Base-by-base conservation (phyloP, 2,113 vertebrate genomes). In the Aegithalos caudatus region DNA sequence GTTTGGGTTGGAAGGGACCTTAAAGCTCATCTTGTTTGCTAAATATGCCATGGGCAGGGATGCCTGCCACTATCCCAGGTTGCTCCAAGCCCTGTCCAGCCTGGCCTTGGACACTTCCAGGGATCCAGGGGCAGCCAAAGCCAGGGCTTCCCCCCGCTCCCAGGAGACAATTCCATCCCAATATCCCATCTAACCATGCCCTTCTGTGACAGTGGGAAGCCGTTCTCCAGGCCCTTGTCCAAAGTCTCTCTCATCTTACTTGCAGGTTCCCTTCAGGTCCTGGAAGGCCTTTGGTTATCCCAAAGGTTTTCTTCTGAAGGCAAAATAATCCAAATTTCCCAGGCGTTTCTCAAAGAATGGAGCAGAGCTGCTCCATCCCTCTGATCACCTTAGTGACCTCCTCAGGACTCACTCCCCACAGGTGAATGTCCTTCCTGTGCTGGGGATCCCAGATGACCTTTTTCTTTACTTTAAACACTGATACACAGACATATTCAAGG, bases 21-120 rank as follows among this genome's bases (percentile, higher is more conserved):
- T 48, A 37, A 42, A 83, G 14, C 15, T 42, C 35, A 7, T 28
- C 35, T 15, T 33, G 22, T 62, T 70, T 22, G 20, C 29, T 40
- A 38, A n/a, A 45, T 50, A 7, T 24, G 10, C 40, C 31, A 6
- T 24, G 25, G 24, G 10, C 53, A 60, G 45, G 38, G 20, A 29
- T 9, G 13, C 24, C 14, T 56, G 6, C 48, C 40, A 14, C 56
- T 5, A 0, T 13, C 56, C 56, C 64, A 56, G 35, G 10, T 0
- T 35, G 47, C 25, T 82, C 70, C n/a, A 38, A 60, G 10, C 28
- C 23, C 24, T 1, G 2, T 40, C 53, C 38, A 76, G 0, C 53
- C 70, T 42, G 79, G 17, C 21, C 29, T 54, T 61, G 25, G 25
- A 2, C 40, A 22, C n/a, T 89, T 1, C 7, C 62, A 76, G 54